A percentile compares a stretch with the other conserved stretches of the same genome.
Conservation (phyloP, 2,888 invertebrate species). For the Adelognathus sp. region DNA sequence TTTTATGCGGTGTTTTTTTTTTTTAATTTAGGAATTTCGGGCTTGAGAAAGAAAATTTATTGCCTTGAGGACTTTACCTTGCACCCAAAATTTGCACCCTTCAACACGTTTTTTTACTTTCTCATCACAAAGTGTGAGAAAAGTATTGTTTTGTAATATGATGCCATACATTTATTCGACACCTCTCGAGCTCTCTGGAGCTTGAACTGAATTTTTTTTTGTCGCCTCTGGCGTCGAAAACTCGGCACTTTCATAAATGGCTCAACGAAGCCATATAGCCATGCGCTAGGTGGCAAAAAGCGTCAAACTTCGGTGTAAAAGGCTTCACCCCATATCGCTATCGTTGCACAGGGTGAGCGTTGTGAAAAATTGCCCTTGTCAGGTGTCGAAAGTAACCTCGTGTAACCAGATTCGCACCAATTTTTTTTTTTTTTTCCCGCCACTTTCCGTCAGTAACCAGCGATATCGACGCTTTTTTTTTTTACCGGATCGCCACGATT, state of each 20-base stretch:
- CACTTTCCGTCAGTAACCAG: neutral
- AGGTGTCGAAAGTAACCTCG: neutral
- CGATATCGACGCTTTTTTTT: too few relatives aligned
- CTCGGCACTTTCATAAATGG: neutral
- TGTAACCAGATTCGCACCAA: neutral
- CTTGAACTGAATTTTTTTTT: too few relatives aligned
- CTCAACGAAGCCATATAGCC: neutral
- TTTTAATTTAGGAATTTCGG: too few relatives aligned
- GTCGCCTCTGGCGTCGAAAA: neutral
- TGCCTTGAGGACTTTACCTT: too few relatives aligned
- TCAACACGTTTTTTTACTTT: too few relatives aligned
- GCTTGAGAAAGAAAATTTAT: too few relatives aligned
- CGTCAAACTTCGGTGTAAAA: neutral
- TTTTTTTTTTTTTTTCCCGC: neutral
- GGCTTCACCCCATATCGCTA: neutral
- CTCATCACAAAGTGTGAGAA: too few relatives aligned
- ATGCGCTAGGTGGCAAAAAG: neutral
- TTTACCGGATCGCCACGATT: neutral
- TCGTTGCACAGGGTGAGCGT: neutral
- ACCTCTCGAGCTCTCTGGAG: neutral
- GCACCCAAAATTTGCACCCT: too few relatives aligned
- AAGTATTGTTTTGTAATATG: neutral
- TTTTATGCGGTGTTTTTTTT: too few relatives aligned
- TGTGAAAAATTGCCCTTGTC: neutral
- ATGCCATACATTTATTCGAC: neutral